Percentiles rank a stretch among this genome's conserved stretches.
Conservation (phyloP, 2,797 vertebrate genomes). For the Gallinago solitaria region DNA sequence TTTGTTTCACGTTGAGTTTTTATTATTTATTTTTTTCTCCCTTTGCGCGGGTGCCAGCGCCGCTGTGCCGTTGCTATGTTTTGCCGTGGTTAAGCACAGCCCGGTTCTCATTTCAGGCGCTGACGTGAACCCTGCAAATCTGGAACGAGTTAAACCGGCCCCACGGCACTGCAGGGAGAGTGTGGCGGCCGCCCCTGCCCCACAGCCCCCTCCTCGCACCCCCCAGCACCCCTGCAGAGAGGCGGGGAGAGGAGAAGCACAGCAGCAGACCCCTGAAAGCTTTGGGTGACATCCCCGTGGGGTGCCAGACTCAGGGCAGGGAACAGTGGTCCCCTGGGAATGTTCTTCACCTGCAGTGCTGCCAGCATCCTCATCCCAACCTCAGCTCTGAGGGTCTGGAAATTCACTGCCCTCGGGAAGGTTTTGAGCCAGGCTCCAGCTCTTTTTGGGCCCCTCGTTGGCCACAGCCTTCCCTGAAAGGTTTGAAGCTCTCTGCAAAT, state of each 20-base stretch:
- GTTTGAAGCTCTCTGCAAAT: background rate
- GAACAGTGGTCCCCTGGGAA: background rate
- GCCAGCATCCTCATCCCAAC: background rate
- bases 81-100: slow-evolving; percentile 20
- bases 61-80: slow-evolving; percentile 75
- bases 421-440: background rate
- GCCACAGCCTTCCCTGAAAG: background rate
- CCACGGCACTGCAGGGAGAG: slow-evolving; percentile 10
- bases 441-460: accelerated
- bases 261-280: background rate
- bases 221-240: background rate
- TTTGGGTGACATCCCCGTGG: background rate
- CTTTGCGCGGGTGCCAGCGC: background rate
- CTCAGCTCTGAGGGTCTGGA: background rate
- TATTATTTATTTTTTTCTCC: background rate
- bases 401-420: accelerated
- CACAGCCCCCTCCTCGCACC: background rate
- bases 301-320: background rate
- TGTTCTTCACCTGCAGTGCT: accelerated
- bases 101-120: slow-evolving; percentile 53
- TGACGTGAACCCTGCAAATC: slow-evolving; percentile 65
- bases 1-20: background rate
- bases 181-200: background rate
- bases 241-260: background rate
- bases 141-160: slow-evolving; percentile 51